Base-by-base conservation (phyloP, 1,140 invertebrate species). In the Vollenhovia emeryi region DNA sequence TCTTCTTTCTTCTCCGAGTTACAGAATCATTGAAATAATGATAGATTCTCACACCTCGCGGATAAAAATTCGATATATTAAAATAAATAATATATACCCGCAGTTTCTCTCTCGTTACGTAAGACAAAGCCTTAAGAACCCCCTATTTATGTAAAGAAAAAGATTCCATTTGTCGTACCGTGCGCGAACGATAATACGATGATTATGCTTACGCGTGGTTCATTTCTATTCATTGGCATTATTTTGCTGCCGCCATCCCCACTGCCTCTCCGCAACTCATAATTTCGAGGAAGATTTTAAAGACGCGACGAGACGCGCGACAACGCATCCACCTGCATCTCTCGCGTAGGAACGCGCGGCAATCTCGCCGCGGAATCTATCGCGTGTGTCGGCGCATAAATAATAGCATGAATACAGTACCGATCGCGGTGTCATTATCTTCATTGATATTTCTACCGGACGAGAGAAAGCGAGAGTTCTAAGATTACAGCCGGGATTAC, bases 401-500 rank as follows among this genome's bases (percentile, higher is more conserved):
- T 52, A 79, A 50, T 50, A 50, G 60, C 76, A 40, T 68, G 45
- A 79, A 68, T 52, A 79, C 11, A 60, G 30, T 79, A 52, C n/a
- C 52, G 21, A 15, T 43, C 24, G 43, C 21, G n/a, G n/a, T n/a
- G n/a, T n/a, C 76, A 79, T 68, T 79, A 79, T 68, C 40, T 79
- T 33, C 60, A 79, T 79, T 79, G 60, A 79, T 76, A 76, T 62
- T 68, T 79, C 43, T 68, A 5, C 21, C 45, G 3, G n/a, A 36
- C 8, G 45, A 79, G 24, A 79, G 30, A 64, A 62, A 52, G 36
- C 68, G 59, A 64, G 76, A 64, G 76, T 0, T 76, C 13, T 40
- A 27, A n/a, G 21, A 79, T 52, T 79, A 36, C 7, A n/a, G 4
- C 8, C 18, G n/a, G 36, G 36, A 43, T 60, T 76, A 76, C 24